These are phyloP conservation scores for Parnassius glacialis DNA, from an alignment of 2,888 invertebrate genomes.

Conservation along the genomic window DNA sequence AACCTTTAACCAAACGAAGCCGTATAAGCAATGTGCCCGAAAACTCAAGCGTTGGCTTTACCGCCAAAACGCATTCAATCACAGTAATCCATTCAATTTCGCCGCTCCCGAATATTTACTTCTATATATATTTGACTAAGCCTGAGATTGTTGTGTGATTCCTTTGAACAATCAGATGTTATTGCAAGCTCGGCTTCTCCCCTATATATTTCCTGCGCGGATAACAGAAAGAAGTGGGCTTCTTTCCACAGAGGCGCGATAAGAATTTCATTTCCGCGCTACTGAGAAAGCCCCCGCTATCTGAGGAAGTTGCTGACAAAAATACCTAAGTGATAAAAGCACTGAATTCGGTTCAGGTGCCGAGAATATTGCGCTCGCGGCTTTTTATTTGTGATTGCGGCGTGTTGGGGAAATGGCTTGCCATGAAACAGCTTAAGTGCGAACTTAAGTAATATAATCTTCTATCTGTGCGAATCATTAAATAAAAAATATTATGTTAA, in stretches of 20 bases:
- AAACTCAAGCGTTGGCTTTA: background rate
- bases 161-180: slow-evolving; percentile 71
- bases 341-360: slow-evolving; percentile 64
- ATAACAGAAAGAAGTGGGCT: slow-evolving; percentile 74
- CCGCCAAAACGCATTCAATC: slow-evolving; percentile 1
- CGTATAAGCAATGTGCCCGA: background rate
- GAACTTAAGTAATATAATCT: background rate
- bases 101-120: slow-evolving; percentile 40
- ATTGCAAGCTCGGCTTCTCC: slow-evolving; percentile 54
- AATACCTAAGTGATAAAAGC: slow-evolving; percentile 77
- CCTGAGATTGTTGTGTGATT: slow-evolving; percentile 58
- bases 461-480: slow-evolving; percentile 5
- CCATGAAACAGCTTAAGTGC: slow-evolving; percentile 3
- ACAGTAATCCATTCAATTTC: slow-evolving; percentile 28
- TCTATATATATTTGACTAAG: slow-evolving; percentile 51
- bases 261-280: slow-evolving; percentile 81
- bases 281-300: slow-evolving; percentile 69
- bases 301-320: slow-evolving; percentile 76
- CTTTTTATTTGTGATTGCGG: slow-evolving; percentile 13
- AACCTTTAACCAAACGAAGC: too few species aligned
- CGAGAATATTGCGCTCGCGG: slow-evolving; percentile 45
- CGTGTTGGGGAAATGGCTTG: slow-evolving; percentile 4
- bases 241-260: slow-evolving; percentile 73
- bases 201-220: slow-evolving; percentile 74
- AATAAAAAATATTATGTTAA: slow-evolving; percentile 31